A percentile compares a stretch with the other conserved stretches of the same genome.
Conservation (phyloP, 2,888 invertebrate species). For the Escarpia spicata region DNA sequence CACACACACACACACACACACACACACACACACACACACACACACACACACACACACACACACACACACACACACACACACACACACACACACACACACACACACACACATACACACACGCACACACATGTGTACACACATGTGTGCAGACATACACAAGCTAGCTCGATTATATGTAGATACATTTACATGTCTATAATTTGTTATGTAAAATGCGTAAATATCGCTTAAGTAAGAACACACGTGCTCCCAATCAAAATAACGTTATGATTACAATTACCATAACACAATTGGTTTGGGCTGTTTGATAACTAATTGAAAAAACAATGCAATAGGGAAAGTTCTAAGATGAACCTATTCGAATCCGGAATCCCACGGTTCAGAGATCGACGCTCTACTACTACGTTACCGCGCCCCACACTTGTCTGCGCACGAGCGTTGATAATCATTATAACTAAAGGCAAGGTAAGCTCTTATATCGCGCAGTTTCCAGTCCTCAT, state of each 20-base stretch:
- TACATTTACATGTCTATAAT: constrained; percentile 18
- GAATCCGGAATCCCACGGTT: too few relatives aligned
- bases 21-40: constrained; percentile 26
- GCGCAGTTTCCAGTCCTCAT: too few relatives aligned
- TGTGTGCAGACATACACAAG: not conserved
- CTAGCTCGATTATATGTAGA: constrained; percentile 18
- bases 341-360: too few relatives aligned
- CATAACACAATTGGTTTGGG: too few relatives aligned
- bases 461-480: too few relatives aligned
- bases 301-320: too few relatives aligned
- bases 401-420: too few relatives aligned
- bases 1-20: constrained; percentile 21
- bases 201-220: not conserved
- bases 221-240: not conserved
- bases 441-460: too few relatives aligned
- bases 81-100: constrained; percentile 25
- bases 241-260: not conserved
- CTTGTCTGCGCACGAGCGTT: too few relatives aligned
- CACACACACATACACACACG: constrained; percentile 26
- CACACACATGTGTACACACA: constrained; percentile 23
- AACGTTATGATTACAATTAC: too few relatives aligned
- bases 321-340: too few relatives aligned
- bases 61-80: not conserved
- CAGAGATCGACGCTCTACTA: too few relatives aligned
- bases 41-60: not conserved